phyloP scores from a whole-genome alignment of 2,797 vertebrate genomes.

The Myoxocephalus aenaeus region DNA sequence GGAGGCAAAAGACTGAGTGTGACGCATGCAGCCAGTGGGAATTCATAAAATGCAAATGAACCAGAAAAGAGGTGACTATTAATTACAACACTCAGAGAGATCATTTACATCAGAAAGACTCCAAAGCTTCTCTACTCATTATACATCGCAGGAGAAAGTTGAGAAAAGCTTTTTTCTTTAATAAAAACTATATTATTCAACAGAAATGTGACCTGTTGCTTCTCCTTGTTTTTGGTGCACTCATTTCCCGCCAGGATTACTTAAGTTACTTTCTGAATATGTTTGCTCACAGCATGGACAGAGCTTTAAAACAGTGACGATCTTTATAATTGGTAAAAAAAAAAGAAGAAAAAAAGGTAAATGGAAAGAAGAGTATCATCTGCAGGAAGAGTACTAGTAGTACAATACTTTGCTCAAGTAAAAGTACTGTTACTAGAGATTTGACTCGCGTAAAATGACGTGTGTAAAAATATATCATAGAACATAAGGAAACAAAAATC shows the following conservation, averaged over 20 bases:
- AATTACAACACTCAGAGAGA: neutral
- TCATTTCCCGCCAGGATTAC: neutral
- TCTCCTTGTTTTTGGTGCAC: neutral
- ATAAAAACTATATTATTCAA: neutral
- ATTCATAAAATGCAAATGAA: neutral
- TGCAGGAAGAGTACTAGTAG: neutral
- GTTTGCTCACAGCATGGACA: neutral
- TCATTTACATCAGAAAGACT: neutral
- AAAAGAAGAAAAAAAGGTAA: neutral
- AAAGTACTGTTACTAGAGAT: neutral
- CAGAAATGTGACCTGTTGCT: neutral
- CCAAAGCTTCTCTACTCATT: neutral
- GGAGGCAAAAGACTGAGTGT: neutral
- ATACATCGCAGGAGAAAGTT: neutral
- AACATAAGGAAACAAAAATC: neutral
- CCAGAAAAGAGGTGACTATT: conserved; percentile 1
- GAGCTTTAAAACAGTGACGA: neutral
- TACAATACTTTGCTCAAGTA: neutral
- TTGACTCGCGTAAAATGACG: neutral
- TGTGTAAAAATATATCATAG: neutral
- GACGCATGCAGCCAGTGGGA: neutral
- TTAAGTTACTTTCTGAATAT: neutral
- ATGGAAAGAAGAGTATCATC: neutral
- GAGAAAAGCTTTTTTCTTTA: neutral
- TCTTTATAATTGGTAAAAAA: neutral